Evolutionary conservation across 2,888 invertebrate genomes (phyloP), one percentile per base, ranked within the genome.

Genomic region (Mamestra brassicae): DNA sequence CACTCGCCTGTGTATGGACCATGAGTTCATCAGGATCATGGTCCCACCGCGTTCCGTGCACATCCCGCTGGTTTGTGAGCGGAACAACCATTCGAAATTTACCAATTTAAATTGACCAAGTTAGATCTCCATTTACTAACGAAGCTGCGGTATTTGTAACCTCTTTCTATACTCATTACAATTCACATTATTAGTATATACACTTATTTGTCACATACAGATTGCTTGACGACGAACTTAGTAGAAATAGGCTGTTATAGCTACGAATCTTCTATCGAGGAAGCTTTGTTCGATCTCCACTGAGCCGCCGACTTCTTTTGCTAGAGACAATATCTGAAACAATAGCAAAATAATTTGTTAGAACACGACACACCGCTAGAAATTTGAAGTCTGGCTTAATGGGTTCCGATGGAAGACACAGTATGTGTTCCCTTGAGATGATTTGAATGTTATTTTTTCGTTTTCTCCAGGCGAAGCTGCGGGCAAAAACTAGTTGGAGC

Each of bases 201-300:
- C n/a, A 68, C 63, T 60, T 17, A 55, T 71, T 64, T 78, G 64
- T 57, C 54, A 69, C 61, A 47, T 64, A 63, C 17, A 70, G 42
- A 64, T 42, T 1, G 34, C 58, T 15, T 54, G 26, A 45, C 45
- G 5, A 50, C 54, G 11, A 15, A 50, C 26, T 80, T 97, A 89
- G 98, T 99, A 95, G 94, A 98, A 99, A 93, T 99, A 99, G 8
- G 99, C 99, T 2, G 99, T 99, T 64, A 99, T 97, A 3, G 99
- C 98, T 84, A 99, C 98, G 77, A 99, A 97, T 93, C 98, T 98
- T 70, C 97, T 97, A 90, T 98, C 98, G 60, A 99, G 96, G 90
- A 98, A 98, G 92, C 99, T 99, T 92, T 99, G 98, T 94, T 99
- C 99, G 42, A 99, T 97, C 96, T 99, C 99, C 38, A 99, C 98